These are phyloP conservation scores for Brachyalestes nurse DNA, from an alignment of 2,797 vertebrate species.

Conservation along the genomic window DNA sequence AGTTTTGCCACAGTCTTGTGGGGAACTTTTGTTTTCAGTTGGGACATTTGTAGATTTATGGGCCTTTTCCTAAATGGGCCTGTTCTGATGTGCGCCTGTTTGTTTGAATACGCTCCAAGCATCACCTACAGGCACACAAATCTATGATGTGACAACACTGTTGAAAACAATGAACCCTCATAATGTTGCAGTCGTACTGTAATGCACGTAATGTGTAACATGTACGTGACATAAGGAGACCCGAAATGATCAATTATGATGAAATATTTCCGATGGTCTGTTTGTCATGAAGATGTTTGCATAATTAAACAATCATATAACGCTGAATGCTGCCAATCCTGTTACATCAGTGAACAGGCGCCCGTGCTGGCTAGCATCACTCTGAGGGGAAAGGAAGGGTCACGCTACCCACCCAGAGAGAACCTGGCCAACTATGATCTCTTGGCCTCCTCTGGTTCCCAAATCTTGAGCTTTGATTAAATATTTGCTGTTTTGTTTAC, in stretches of 20 bases:
- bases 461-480: background rate
- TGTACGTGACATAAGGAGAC: no score
- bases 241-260: no score
- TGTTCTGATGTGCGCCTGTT: constrained; percentile 10
- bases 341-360: no score
- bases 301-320: background rate
- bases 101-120: background rate
- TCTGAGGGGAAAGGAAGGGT: no score
- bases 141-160: background rate
- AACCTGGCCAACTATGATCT: no score
- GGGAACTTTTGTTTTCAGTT: constrained; percentile 32
- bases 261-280: background rate
- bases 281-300: background rate
- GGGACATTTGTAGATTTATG: constrained; percentile 28
- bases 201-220: no score
- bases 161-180: background rate
- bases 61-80: constrained; percentile 20
- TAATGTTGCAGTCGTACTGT: no score
- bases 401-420: no score
- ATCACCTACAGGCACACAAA: background rate
- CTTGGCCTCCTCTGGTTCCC: no score
- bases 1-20: constrained; percentile 13
- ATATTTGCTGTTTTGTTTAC: background rate
- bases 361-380: no score
- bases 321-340: no score